Conservation (phyloP, 1,140 invertebrate genomes). For the Neodiprion fabricii region DNA sequence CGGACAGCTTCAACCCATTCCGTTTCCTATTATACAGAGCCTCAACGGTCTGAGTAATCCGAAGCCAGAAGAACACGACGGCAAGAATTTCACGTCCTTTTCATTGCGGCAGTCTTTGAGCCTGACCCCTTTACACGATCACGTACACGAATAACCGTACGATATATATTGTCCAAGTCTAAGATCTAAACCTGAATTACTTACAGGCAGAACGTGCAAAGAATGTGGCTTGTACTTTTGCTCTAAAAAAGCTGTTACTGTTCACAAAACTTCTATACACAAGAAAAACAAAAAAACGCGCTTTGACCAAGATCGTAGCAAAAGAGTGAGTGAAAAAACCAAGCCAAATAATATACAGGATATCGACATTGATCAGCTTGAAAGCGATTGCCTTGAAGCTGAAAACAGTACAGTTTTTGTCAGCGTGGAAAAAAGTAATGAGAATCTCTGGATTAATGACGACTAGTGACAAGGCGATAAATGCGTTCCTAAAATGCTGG, state of each 20-base stretch:
- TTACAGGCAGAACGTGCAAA: slow-evolving; percentile 9
- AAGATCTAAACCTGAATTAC: slow-evolving; percentile 3
- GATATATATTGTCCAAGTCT: slow-evolving; percentile 18
- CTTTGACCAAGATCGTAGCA: background rate
- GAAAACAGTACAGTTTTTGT: slow-evolving; percentile 14
- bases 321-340: no score
- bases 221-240: slow-evolving; percentile 11
- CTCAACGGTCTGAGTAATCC: background rate
- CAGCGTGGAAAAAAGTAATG: slow-evolving; percentile 11
- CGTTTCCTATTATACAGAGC: slow-evolving; percentile 10
- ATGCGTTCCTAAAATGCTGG: no score
- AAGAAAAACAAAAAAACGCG: slow-evolving; percentile 11
- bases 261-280: background rate
- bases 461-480: background rate
- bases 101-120: background rate
- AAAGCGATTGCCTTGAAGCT: background rate
- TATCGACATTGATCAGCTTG: background rate
- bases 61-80: slow-evolving; percentile 10
- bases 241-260: slow-evolving; percentile 14
- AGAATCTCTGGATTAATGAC: slow-evolving; percentile 13
- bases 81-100: slow-evolving; percentile 10
- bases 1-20: slow-evolving; percentile 10
- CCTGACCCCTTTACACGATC: background rate
- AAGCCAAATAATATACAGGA: background rate
- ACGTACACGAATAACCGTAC: background rate